phyloP scores from a whole-genome alignment of 2,113 vertebrate species.

The Athene noctua region DNA sequence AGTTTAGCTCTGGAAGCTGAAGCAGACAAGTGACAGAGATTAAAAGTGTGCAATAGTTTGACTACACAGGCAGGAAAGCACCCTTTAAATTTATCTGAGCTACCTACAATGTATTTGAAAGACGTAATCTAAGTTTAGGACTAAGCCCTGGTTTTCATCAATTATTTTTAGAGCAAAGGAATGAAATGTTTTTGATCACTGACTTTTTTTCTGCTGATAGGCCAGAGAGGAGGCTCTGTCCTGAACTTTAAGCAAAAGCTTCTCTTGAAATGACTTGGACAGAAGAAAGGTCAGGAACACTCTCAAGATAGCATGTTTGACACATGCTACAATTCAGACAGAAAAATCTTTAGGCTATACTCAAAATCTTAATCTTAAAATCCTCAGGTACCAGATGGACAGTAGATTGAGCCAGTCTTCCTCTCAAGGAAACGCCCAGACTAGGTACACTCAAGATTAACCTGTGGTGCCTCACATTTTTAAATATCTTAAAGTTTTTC shows the following conservation, averaged over 20 bases:
- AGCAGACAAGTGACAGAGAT: conserved; percentile 9
- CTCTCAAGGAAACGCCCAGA: not conserved
- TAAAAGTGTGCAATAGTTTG: not conserved
- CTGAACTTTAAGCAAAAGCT: not conserved
- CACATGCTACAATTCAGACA: not conserved
- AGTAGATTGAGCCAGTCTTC: not conserved
- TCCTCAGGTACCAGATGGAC: not conserved
- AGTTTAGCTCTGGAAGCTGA: conserved; percentile 97
- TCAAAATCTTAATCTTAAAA: not conserved
- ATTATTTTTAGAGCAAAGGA: not conserved
- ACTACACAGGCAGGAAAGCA: not conserved
- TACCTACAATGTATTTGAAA: not conserved
- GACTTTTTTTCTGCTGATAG: not conserved
- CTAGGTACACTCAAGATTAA: not conserved
- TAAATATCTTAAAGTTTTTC: not conserved
- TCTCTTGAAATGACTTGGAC: not conserved
- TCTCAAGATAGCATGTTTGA: not conserved
- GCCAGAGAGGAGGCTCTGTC: not conserved
- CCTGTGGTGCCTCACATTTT: not conserved
- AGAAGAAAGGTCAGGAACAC: not conserved
- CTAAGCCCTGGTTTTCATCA: not conserved
- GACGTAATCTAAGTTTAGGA: not conserved
- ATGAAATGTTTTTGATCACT: not conserved
- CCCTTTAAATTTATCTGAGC: not conserved
- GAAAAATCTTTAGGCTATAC: not conserved